Base-by-base conservation (phyloP, 37 sponge, comb jelly and placozoan species). In the Cladorhizidae sp. region DNA sequence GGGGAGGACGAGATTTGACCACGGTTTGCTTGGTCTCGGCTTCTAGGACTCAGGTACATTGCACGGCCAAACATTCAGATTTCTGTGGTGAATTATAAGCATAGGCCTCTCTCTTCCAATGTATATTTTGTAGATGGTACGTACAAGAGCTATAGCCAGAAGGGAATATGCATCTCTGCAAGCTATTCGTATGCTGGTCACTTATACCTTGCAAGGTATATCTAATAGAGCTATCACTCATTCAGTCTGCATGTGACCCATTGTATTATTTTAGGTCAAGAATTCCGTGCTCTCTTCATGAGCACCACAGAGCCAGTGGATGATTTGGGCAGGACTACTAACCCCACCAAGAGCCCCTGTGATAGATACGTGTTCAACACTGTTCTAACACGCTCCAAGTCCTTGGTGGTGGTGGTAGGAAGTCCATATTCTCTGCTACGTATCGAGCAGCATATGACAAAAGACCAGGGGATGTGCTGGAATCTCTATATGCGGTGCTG, bases 291-390 rank as follows among this genome's bases (percentile, higher is more conserved):
- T 1, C 25, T 92, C 1, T 92, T 87, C 52, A 18, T 92, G 67
- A 84, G 93, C 51, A 92, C 93, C 25, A 37, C 61, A 40, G 93
- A 92, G 38, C 78, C 88, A 2, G 49, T 76, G 18, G 25, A 61
- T 58, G 23, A 22, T 21, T 14, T 61, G 55, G 89, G 89, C 0
- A 57, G 49, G 18, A 71, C 85, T 14, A 55, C 33, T 14, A 83
- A 92, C 50, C 93, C 89, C 52, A 83, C 84, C 2, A 92, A 92
- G 79, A 92, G 93, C 38, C 67, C 78, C 0, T 92, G 93, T 72
- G 80, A 87, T 42, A 76, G 39, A 20, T 80, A 45, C 81, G 85
- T 92, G 0, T 92, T 92, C 67, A 92, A 92, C 73, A 92, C 93
- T 21, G 82, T 80, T 41, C 75, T 92, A 49, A 92, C 93, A 23